Percentiles rank a stretch among this genome's conserved stretches.
Conservation (phyloP, 2,888 invertebrate genomes). For the Abrostola triplasia region DNA sequence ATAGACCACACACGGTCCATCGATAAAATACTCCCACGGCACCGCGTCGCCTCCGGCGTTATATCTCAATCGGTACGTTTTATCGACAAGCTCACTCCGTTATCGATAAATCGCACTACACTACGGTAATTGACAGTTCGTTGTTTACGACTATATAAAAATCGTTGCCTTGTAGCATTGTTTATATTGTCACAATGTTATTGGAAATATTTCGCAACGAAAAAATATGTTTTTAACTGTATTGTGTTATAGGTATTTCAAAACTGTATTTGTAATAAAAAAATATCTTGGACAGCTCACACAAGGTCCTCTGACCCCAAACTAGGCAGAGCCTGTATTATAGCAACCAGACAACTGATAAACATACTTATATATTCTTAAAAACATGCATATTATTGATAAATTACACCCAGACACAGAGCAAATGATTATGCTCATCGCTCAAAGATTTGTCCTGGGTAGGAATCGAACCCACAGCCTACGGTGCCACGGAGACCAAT, state of each 20-base stretch:
- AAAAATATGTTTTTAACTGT: slow-evolving; percentile 31
- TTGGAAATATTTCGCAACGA: slow-evolving; percentile 31
- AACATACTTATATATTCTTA: too few relatives aligned
- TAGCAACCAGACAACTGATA: too few relatives aligned
- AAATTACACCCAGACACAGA: too few relatives aligned
- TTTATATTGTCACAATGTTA: slow-evolving; percentile 43
- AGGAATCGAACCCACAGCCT: too few relatives aligned
- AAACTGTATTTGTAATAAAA: too few relatives aligned
- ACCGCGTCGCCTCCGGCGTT: slow-evolving; percentile 29
- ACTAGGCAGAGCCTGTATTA: too few relatives aligned
- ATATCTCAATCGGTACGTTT: slow-evolving; percentile 58
- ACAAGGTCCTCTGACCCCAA: too few relatives aligned
- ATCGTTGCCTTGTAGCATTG: slow-evolving; percentile 51
- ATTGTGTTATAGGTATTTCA: slow-evolving; percentile 8
- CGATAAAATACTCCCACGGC: slow-evolving; percentile 11
- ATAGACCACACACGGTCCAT: slow-evolving; percentile 13
- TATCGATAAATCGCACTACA: slow-evolving; percentile 42
- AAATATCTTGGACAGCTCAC: too few relatives aligned
- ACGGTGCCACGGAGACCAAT: too few relatives aligned
- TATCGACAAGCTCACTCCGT: slow-evolving; percentile 22
- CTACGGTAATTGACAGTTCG: slow-evolving; percentile 68
- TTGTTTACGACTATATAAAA: slow-evolving; percentile 67
- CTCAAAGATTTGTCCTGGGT: too few relatives aligned
- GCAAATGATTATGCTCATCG: too few relatives aligned
- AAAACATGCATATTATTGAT: too few relatives aligned